A percentile compares a stretch with the other conserved stretches of the same genome.
Evolutionary conservation across 2,888 invertebrate genomes (phyloP).

Genomic region (Gryllus longicercus): DNA sequence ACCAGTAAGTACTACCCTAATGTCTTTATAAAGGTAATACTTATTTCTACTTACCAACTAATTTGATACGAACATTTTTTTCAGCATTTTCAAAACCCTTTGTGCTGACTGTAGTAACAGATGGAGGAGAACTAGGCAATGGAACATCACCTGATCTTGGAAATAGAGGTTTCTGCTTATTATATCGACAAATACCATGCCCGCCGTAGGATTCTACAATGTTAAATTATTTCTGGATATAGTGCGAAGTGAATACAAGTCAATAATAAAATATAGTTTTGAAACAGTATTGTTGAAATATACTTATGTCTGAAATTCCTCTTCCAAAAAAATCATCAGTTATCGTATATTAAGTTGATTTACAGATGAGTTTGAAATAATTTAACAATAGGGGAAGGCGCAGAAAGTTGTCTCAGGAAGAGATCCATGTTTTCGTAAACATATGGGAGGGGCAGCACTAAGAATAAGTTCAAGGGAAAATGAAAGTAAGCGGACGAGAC

Average conservation of each 20-base stretch:
- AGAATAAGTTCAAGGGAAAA: too few species aligned
- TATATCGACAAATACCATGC: slow-evolving; percentile 67
- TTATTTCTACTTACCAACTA: neutral
- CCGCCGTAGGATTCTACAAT: slow-evolving; percentile 29
- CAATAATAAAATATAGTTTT: neutral
- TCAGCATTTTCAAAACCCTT: slow-evolving; percentile 66
- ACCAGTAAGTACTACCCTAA: slow-evolving; percentile 52
- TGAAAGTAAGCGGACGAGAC: too few species aligned
- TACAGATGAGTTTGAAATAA: too few species aligned
- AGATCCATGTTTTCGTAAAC: too few species aligned
- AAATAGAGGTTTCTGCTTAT: slow-evolving; percentile 71
- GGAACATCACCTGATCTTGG: slow-evolving; percentile 56
- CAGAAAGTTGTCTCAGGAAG: too few species aligned
- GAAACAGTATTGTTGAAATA: too few species aligned
- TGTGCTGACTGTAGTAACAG: slow-evolving; percentile 68
- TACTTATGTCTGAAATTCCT: too few species aligned
- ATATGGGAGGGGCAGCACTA: too few species aligned
- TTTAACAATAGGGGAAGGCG: too few species aligned
- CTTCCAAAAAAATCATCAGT: too few species aligned
- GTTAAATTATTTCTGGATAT: neutral
- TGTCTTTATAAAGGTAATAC: neutral
- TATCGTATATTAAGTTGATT: too few species aligned
- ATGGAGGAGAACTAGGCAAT: slow-evolving; percentile 54
- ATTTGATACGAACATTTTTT: slow-evolving; percentile 40
- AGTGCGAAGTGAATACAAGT: neutral